Evolutionary conservation across 2,888 invertebrate species (phyloP).

Genomic region (Tinea pellionella): DNA sequence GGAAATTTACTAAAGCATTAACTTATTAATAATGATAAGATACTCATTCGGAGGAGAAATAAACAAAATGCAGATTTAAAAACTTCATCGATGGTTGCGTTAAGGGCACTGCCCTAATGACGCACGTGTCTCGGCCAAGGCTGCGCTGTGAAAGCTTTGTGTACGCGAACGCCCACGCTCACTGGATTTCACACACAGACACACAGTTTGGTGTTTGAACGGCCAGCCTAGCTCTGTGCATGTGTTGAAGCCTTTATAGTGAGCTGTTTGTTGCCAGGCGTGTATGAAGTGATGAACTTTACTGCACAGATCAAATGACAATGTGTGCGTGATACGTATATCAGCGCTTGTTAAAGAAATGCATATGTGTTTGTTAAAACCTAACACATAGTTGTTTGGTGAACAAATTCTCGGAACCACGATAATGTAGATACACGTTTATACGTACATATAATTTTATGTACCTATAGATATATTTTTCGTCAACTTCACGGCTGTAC

Average conservation of each 20-base stretch:
- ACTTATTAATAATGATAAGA: too few relatives aligned
- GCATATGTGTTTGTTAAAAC: neutral
- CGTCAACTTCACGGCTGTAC: neutral
- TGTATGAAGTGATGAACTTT: constrained; percentile 8
- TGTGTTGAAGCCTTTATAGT: neutral
- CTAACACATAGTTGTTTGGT: constrained; percentile 45
- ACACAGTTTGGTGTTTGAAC: constrained; percentile 17
- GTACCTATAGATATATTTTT: neutral
- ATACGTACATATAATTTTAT: neutral
- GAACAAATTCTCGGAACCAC: constrained; percentile 57
- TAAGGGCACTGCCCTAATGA: constrained; percentile 18
- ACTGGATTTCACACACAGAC: constrained; percentile 19
- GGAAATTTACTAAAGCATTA: too few relatives aligned
- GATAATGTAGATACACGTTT: constrained; percentile 36
- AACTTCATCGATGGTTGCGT: constrained; percentile 3
- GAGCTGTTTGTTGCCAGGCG: constrained; percentile 5
- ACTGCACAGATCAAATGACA: neutral
- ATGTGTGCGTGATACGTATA: neutral
- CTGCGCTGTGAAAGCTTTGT: constrained; percentile 60
- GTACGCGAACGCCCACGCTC: constrained; percentile 38
- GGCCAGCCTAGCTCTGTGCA: constrained; percentile 18
- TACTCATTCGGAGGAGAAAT: too few relatives aligned
- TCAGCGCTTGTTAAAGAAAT: neutral
- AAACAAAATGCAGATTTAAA: neutral
- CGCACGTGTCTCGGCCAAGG: constrained; percentile 69